Base-by-base conservation (phyloP, 2,113 vertebrate species). In the Microcebus lehilahytsara region DNA sequence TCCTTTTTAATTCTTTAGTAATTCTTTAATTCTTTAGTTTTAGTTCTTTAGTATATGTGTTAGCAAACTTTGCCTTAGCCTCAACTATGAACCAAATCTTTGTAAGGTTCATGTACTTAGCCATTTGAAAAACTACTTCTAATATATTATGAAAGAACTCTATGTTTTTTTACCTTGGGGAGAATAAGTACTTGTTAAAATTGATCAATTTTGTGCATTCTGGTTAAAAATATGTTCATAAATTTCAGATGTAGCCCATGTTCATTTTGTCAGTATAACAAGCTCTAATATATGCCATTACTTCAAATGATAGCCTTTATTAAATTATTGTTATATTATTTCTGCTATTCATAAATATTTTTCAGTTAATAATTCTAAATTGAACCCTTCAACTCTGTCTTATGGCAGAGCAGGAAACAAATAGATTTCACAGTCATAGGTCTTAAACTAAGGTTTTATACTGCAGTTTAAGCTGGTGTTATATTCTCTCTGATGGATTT, bases 161-260 rank as follows among this genome's bases (percentile, higher is more conserved):
- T 71, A 13, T 40, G 42, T 81, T 80, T 92, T 56, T 49, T 72
- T 88, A 46, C 46, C 56, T 88, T 85, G n/a, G 72, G n/a, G 27
- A 83, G 49, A 79, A 93, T 53, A 93, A 85, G 72, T 83, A 67
- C 64, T 62, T 78, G 11, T 88, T 81, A 64, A 79, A 93, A 79
- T 78, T 42, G 27, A 37, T 60, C 32, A 49, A 42, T 85, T 79
- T 64, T 89, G 42, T 85, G 30, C 56, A 66, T 85, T 90, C 32
- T 80, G 66, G 37, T 92, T 93, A 66, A 91, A 95, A 91, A 62
- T 9, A 51, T 92, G 27, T 64, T 16, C 12, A 67, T 67, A 30
- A 92, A 85, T 67, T 92, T 79, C 72, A 85, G 17, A 32, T 85
- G 83, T 84, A 1, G 10, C 11, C 22, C 23, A 9, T 60, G 46